Percentiles rank a stretch among this genome's conserved stretches.
Evolutionary conservation across 2,113 vertebrate species (phyloP).

Genomic region (Agelaius phoeniceus): DNA sequence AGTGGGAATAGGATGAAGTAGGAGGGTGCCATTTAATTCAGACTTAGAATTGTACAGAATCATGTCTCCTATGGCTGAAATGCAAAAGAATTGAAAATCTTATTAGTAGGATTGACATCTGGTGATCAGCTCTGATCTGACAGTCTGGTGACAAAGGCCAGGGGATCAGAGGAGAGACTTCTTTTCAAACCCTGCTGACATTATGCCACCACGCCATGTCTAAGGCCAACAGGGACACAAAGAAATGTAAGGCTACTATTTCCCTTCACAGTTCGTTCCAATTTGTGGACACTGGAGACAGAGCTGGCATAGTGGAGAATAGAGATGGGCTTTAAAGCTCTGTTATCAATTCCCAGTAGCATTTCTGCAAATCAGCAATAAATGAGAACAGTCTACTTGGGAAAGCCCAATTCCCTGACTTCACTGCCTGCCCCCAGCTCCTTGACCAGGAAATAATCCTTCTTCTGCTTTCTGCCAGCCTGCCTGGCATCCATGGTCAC

Average conservation of each 20-base stretch:
- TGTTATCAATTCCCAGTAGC: accelerated
- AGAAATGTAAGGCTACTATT: neutral
- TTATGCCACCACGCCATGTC: neutral
- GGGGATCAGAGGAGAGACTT: neutral
- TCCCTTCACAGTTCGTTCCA: neutral
- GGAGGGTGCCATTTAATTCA: no score
- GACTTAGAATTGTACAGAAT: neutral
- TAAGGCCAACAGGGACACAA: neutral
- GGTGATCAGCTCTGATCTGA: neutral
- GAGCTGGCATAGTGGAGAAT: neutral
- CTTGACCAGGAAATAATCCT: neutral
- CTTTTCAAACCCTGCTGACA: neutral
- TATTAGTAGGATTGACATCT: neutral
- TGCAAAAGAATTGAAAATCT: neutral
- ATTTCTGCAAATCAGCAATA: neutral
- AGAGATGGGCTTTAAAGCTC: neutral
- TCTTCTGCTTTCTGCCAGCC: neutral
- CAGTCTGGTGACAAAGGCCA: neutral
- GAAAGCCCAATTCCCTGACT: neutral
- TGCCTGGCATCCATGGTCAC: neutral
- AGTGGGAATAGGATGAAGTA: neutral
- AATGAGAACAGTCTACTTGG: neutral
- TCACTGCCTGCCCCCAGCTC: neutral
- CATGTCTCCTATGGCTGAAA: neutral
- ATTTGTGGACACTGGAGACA: neutral